phyloP scores from a whole-genome alignment of 2,113 vertebrate species.

The Chloebia gouldiae region DNA sequence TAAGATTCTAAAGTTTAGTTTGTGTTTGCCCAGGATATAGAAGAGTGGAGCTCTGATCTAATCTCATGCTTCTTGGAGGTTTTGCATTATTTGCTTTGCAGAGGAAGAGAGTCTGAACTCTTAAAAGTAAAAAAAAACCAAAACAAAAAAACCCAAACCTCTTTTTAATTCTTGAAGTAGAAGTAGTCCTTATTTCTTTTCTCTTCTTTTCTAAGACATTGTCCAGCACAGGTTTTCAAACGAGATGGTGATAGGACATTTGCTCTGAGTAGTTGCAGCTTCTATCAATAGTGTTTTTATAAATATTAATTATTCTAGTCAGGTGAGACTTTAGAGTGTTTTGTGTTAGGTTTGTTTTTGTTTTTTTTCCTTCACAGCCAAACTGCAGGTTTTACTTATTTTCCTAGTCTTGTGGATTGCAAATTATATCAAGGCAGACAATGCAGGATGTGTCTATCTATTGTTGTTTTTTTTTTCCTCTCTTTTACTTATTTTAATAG shows the following conservation, averaged over 20 bases:
- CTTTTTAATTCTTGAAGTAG: not conserved
- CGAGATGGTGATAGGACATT: not conserved
- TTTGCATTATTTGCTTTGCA: not conserved
- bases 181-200: not conserved
- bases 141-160: not conserved
- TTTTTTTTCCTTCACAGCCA: not conserved
- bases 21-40: not conserved
- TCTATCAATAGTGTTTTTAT: not conserved
- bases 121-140: not conserved
- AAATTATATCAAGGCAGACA: not conserved
- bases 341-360: no score
- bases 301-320: no score
- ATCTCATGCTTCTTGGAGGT: not conserved
- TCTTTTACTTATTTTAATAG: not conserved
- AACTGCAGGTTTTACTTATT: not conserved
- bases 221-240: not conserved
- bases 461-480: not conserved
- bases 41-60: not conserved
- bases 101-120: not conserved
- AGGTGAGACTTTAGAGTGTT: not conserved
- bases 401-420: not conserved
- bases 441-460: not conserved
- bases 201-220: not conserved
- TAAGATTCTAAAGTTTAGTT: not conserved
- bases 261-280: rapidly evolving